These are phyloP conservation scores for Chiropotes sagulatus DNA, from an alignment of 2,797 vertebrate genomes.

Conservation along the genomic window DNA sequence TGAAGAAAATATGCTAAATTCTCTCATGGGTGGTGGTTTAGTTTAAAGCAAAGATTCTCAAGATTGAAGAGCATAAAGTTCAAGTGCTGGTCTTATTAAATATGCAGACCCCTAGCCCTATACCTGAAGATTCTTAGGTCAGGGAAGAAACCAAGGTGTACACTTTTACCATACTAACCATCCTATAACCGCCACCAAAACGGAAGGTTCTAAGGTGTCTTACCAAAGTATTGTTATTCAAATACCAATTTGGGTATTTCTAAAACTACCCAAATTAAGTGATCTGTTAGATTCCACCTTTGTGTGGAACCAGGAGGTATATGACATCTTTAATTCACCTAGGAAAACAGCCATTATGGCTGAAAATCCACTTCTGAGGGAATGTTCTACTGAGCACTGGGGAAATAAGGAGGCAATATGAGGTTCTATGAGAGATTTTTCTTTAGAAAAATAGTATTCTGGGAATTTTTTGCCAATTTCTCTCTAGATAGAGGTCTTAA, in stretches of 20 bases:
- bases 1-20: not conserved
- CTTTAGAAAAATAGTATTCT: not conserved
- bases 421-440: not conserved
- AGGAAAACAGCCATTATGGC: not conserved
- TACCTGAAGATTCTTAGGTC: not conserved
- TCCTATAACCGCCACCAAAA: no score
- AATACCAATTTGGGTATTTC: no score
- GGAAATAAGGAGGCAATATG: not conserved
- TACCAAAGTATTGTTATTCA: no score
- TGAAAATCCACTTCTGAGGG: not conserved
- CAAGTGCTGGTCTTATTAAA: not conserved
- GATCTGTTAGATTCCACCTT: not conserved
- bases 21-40: not conserved
- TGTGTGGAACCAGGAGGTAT: not conserved
- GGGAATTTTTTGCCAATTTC: not conserved
- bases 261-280: not conserved
- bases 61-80: not conserved
- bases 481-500: conserved; percentile 39
- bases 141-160: not conserved
- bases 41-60: not conserved
- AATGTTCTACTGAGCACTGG: not conserved
- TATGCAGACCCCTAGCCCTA: not conserved
- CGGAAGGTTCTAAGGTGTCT: no score
- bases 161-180: not conserved
- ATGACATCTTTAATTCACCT: not conserved